phyloP scores from a whole-genome alignment of 2,113 vertebrate species.

The Perca fluviatilis region DNA sequence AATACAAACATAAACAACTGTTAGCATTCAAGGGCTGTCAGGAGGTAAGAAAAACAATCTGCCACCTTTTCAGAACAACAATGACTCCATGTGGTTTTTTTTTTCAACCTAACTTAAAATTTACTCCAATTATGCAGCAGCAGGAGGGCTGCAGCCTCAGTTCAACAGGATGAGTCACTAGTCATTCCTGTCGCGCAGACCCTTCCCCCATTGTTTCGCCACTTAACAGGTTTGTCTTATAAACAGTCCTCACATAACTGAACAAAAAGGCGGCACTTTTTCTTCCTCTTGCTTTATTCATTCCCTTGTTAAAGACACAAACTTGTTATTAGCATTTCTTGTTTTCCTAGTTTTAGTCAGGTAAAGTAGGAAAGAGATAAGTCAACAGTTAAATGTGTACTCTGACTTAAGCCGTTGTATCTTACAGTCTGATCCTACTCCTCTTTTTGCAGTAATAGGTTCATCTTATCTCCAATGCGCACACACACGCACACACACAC shows the following conservation, averaged over 20 bases:
- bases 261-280: neutral
- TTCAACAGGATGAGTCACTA: slow-evolving; percentile 59
- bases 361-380: neutral
- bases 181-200: slow-evolving; percentile 30
- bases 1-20: too few relatives aligned
- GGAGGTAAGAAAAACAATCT: too few relatives aligned
- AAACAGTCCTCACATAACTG: neutral
- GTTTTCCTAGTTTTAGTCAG: neutral
- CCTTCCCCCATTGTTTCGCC: slow-evolving; percentile 13
- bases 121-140: slow-evolving; percentile 37
- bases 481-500: too few relatives aligned
- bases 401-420: neutral
- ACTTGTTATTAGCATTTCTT: neutral
- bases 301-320: neutral
- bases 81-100: neutral
- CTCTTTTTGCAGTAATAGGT: neutral
- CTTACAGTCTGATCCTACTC: neutral
- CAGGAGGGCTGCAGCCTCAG: slow-evolving; percentile 39
- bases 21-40: too few relatives aligned
- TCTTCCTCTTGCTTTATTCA: neutral
- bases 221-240: slow-evolving; percentile 14
- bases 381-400: neutral
- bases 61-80: slow-evolving; percentile 18
- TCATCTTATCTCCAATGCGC: neutral
- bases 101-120: slow-evolving; percentile 25